Evolutionary conservation across 2,797 vertebrate genomes (phyloP).

Genomic region (Brachyalestes nurse): DNA sequence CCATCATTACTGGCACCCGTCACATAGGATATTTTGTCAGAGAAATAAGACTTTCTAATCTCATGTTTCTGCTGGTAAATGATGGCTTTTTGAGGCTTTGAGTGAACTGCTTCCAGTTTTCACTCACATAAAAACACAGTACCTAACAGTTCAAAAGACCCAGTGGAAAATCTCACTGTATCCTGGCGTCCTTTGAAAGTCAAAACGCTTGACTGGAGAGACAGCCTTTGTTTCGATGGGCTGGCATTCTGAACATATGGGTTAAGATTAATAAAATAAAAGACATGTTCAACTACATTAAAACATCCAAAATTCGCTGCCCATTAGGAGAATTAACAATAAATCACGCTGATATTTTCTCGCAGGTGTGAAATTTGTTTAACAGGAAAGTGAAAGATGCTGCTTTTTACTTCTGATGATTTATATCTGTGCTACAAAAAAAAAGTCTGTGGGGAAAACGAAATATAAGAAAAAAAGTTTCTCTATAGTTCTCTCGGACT

Average conservation of each 20-base stretch:
- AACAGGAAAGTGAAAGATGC: no score
- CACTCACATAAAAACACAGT: slow-evolving; percentile 45
- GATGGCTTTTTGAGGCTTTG: slow-evolving; percentile 37
- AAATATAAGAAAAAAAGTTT: no score
- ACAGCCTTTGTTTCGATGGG: neutral
- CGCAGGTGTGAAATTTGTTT: no score
- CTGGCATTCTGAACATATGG: neutral
- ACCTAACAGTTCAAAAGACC: slow-evolving; percentile 37
- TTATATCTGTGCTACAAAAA: no score
- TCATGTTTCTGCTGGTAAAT: slow-evolving; percentile 39
- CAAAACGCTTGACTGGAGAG: neutral
- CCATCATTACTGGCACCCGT: slow-evolving; percentile 29
- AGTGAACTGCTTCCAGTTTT: slow-evolving; percentile 51
- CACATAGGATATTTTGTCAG: slow-evolving; percentile 30
- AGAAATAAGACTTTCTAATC: slow-evolving; percentile 45
- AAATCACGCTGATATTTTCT: no score
- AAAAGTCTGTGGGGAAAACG: no score
- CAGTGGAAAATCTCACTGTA: neutral
- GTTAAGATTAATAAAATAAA: neutral
- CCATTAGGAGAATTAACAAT: no score
- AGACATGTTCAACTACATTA: no score
- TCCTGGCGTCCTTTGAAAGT: neutral
- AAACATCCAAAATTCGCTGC: no score
- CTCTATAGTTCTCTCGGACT: no score
- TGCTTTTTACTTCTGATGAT: no score